Base-by-base conservation (phyloP, 2,113 vertebrate genomes). In the Telmatochromis sp. region DNA sequence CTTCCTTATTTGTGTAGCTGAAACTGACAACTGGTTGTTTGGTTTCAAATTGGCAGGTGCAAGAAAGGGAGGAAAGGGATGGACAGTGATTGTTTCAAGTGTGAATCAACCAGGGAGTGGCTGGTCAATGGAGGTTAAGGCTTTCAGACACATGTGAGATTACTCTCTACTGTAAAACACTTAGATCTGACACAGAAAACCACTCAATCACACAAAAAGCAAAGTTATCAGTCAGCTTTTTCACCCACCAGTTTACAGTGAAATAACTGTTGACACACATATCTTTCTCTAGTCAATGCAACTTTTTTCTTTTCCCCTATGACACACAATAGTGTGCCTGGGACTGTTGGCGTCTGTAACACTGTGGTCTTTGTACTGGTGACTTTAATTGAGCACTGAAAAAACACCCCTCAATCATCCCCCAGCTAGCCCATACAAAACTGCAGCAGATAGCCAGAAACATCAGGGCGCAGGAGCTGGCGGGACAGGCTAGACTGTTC, bases 321-420 rank as follows among this genome's bases (percentile, higher is more conserved):
- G 57, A 87, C 40, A 91, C 87, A 95, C 92, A 93, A 93, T 86
- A 63, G 90, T 90, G 93, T 94, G 94, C 93, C 94, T 93, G 93
- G 93, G 88, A 92, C 93, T 93, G 91, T 88, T 92, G 87, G 85
- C 37, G 55, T 86, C 85, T 84, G 86, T 79, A 91, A 95, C 94
- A 96, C 88, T 89, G 93, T 87, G 85, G 73, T 86, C 91, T 93
- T 95, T 96, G 95, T 96, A 91, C 90, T 88, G 86, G 60, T 55
- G 85, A 88, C 82, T 89, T 93, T 91, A 91, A 95, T 68, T 81
- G 85, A 90, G 90, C 83, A 94, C 21, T 93, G 85, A 87, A 87
- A 90, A 88, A 88, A 91, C 71, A 87, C 23, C 87, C 86, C 35
- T 90, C 88, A 89, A 89, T 93, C 86, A 92, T 65, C 50, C 23